Evolutionary conservation across 2,113 vertebrate species (phyloP), one percentile per base, ranked within the genome.

Genomic region (Cyprinodon tularosa): DNA sequence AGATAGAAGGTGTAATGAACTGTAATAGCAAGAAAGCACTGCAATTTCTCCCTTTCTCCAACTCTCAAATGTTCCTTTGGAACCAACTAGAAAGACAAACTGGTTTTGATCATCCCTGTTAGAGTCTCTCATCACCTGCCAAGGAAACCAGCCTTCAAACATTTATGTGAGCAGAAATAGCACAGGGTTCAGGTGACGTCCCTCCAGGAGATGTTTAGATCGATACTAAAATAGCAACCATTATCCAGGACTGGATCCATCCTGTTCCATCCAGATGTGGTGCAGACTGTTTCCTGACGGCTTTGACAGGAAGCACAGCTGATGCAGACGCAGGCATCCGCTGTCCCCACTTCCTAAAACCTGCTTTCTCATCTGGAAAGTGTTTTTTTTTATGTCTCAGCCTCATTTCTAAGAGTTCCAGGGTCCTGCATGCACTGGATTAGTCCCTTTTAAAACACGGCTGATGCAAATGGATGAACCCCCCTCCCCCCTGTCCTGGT

Each of bases 211-310:
- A 29, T 59, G 60, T 50, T 69, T 77, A 60, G 67, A 74, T 67
- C 75, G 68, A 38, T 12, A 61, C 77, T 76, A 75, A 88, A 89
- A 91, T 87, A 87, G 83, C 57, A 62, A 64, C 77, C 77, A 87
- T 88, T 87, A 86, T 91, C 74, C 83, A 81, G 78, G 74, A 91
- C 74, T 36, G 70, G 88, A 88, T 88, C 82, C 87, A 89, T 91
- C 91, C 91, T 90, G 78, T 67, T 79, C 10, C 15, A 72, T 77
- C 67, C 87, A 71, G n/a, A 79, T 22, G 20, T 0, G 15, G 64
- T 68, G 83, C 39, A 71, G 81, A 71, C 57, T 66, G 80, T 69
- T 92, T 91, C 91, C 91, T 88, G 86, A 29, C 69, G 81, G 63
- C 61, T 75, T 59, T 83, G 61, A 61, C 74, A 4, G 0, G 7